These are phyloP conservation scores for Premnoplex brunnescens DNA, from an alignment of 2,797 vertebrate genomes.

Conservation along the genomic window DNA sequence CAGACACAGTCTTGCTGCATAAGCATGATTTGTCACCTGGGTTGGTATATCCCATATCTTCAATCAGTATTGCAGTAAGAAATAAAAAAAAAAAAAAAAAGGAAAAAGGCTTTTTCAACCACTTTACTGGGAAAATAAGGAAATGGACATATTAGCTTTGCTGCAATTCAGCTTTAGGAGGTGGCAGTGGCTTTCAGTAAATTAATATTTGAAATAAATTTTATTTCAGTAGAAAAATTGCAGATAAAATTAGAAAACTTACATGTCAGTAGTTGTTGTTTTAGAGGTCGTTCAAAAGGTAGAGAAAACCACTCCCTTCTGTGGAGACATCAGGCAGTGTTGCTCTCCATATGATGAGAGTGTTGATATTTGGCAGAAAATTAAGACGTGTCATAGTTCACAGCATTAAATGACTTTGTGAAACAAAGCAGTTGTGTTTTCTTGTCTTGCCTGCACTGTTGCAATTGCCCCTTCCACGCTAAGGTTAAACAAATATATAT, in stretches of 20 bases:
- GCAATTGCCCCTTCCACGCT: not conserved
- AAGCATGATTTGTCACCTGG: not conserved
- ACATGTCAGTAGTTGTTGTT: not conserved
- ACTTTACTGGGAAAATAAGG: not conserved
- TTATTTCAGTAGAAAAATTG: not conserved
- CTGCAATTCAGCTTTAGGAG: not conserved
- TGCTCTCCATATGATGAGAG: not conserved
- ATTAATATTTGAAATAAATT: not conserved
- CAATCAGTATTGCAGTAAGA: not conserved
- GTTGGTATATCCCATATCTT: not conserved
- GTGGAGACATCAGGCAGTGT: not conserved
- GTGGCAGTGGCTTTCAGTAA: not conserved
- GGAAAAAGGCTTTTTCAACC: not conserved
- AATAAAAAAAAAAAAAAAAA: not conserved
- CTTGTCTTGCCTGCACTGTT: not conserved
- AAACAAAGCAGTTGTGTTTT: not conserved
- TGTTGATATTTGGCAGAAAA: not conserved
- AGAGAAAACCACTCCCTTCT: not conserved
- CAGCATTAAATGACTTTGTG: not conserved
- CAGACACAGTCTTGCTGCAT: not conserved
- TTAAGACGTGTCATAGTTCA: not conserved
- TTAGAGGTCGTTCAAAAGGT: not conserved
- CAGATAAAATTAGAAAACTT: not conserved
- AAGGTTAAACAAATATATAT: not conserved
- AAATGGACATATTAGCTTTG: not conserved